Base-by-base conservation (phyloP, 2,113 vertebrate genomes). In the Vidua chalybeata region DNA sequence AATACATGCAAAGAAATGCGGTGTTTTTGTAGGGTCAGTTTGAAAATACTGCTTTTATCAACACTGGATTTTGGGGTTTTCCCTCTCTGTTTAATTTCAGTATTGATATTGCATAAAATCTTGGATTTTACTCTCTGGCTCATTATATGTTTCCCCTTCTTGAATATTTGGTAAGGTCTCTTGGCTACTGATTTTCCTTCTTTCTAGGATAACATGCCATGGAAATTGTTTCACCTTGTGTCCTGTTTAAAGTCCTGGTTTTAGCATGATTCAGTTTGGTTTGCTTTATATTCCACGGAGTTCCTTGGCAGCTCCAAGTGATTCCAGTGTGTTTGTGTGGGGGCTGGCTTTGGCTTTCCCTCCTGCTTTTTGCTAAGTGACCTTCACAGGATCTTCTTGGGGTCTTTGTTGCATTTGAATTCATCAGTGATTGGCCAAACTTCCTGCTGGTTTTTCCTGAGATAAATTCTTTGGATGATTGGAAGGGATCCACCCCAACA, bases 161-260 rank as follows among this genome's bases (percentile, higher is more conserved):
- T 76, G 74, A 89, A 76, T 93, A 82, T 91, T 84, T 96, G 46
- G 55, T 87, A 6, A 66, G 4, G 37, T 91, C 87, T 84, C 84
- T 56, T 73, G 89, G 66, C 81, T 37, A 16, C 69, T 37, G 91
- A 63, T 93, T 87, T 94, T 80, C 74, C 63, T 84, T 55, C 30
- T 91, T 52, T 62, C 73, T 39, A 45, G 52, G 75, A 45, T 93
- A 85, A 80, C 51, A 5, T 30, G 17, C 88, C 77, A 88, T 88
- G 89, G 83, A 74, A 90, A 92, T 95, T 20, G 51, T 85, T 92
- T 94, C 83, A 93, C 88, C 80, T 74, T 26, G 43, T 74, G 75
- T 95, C 83, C 90, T 67, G 30, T 88, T 85, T 66, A 8, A 84
- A 85, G 45, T 56, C 82, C 62, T 93, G 84, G 63, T 66, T 95